Percentiles rank a stretch among this genome's conserved stretches.
Conservation (phyloP, 2,888 invertebrate genomes). For the Papilio demoleus region DNA sequence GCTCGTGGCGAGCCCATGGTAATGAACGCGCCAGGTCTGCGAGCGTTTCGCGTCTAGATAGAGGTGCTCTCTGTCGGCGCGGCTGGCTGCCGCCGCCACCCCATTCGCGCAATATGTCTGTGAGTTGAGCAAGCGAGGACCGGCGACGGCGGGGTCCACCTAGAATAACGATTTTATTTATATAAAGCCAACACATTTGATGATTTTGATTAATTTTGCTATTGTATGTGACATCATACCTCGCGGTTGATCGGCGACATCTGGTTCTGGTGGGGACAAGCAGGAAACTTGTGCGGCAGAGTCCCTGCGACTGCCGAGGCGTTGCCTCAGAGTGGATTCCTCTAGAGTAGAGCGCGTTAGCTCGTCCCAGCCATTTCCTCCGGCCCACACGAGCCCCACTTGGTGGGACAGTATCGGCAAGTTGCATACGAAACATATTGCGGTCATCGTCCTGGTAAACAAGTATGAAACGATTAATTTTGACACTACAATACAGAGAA, state of each 20-base stretch:
- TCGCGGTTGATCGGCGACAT: slow-evolving; percentile 83
- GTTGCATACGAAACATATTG: slow-evolving; percentile 98
- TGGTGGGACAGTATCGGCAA: slow-evolving; percentile 97
- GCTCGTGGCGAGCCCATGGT: slow-evolving; percentile 88
- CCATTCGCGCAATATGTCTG: slow-evolving; percentile 95
- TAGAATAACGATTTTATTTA: slow-evolving; percentile 42
- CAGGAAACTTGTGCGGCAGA: slow-evolving; percentile 95
- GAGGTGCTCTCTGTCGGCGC: slow-evolving; percentile 85
- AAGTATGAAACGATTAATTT: slow-evolving; percentile 49
- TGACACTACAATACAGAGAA: slow-evolving; percentile 9
- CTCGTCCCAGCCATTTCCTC: slow-evolving; percentile 97
- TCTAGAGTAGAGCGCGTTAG: slow-evolving; percentile 92
- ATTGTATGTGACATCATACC: slow-evolving; percentile 54
- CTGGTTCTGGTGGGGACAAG: slow-evolving; percentile 92
- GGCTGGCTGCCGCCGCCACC: slow-evolving; percentile 86
- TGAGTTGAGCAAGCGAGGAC: slow-evolving; percentile 93
- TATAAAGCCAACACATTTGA: slow-evolving; percentile 9
- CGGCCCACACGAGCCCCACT: slow-evolving; percentile 96
- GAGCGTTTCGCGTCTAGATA: slow-evolving; percentile 92
- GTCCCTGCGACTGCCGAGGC: slow-evolving; percentile 93
- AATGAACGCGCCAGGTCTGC: slow-evolving; percentile 93
- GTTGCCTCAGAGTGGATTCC: slow-evolving; percentile 92
- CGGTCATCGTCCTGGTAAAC: slow-evolving; percentile 92
- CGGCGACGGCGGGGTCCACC: slow-evolving; percentile 89
- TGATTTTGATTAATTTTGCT: background rate